phyloP scores from a whole-genome alignment of 2,888 invertebrate species.

The Cybosia mesomella region DNA sequence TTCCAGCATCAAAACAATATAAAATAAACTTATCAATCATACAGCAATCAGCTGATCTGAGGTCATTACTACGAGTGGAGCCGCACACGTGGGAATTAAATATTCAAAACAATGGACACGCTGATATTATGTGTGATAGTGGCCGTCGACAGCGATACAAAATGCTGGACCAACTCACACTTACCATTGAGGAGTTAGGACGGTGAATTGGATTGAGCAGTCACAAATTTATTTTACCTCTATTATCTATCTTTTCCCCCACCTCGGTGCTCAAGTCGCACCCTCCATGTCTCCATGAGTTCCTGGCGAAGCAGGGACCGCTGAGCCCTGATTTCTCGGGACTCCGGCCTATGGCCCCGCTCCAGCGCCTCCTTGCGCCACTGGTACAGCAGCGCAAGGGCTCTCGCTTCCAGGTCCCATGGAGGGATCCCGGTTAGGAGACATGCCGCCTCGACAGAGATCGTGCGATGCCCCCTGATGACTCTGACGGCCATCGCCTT shows the following conservation, averaged over 20 bases:
- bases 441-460: too few species aligned
- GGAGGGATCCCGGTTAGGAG: too few species aligned
- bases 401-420: too few species aligned
- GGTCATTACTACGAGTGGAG: conserved; percentile 70
- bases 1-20: conserved; percentile 38
- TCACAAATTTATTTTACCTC: not conserved
- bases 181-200: conserved; percentile 23
- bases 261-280: too few species aligned
- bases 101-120: conserved; percentile 65
- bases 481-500: too few species aligned
- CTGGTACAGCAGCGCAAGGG: too few species aligned
- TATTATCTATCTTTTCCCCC: not conserved
- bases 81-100: conserved; percentile 70
- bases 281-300: too few species aligned
- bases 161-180: conserved; percentile 33
- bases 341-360: too few species aligned
- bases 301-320: too few species aligned
- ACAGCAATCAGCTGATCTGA: conserved; percentile 50
- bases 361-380: too few species aligned
- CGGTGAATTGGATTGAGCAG: not conserved
- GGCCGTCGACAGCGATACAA: conserved; percentile 22
- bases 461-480: too few species aligned
- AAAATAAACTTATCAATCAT: conserved; percentile 51
- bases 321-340: too few species aligned
- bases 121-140: conserved; percentile 48